Base-by-base conservation (phyloP, 2,797 vertebrate genomes). In the Lepus oiostolus region DNA sequence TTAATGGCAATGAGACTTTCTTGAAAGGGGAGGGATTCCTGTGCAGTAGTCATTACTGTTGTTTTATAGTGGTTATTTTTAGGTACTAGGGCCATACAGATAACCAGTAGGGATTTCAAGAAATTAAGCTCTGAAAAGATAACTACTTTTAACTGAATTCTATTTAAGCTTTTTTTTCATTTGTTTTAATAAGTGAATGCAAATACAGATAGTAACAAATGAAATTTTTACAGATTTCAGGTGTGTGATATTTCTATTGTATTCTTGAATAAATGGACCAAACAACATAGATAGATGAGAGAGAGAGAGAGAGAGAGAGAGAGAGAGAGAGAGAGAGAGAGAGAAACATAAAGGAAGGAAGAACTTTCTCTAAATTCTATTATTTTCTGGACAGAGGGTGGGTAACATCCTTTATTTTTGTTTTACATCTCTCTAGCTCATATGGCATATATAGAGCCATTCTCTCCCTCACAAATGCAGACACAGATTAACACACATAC, bases 1-100 rank as follows among this genome's bases (percentile, higher is more conserved):
- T 95, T 95, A 96, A 95, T 95, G 95, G 88, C 79, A 93, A 60
- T 32, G 11, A 38, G 19, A 84, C 6, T 60, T 80, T 79, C 60
- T 58, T 93, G 75, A 9, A 52, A 35, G 7, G 1, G 13, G 35
- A 54, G 24, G 17, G 7, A 26, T 85, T 72, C 11, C 38, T 74
- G 19, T 28, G 28, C n/a, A 85, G 13, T 35, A 52, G 2, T 50
- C 50, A 14, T 12, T 76, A 54, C 21, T 68, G 21, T 38, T 60
- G 42, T 11, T 75, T 63, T 38, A 58, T 28, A 75, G 22, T 17
- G 35, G 94, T 88, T 91, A 71, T 50, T 79, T 76, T 80, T 42
- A 82, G 89, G 22, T 87, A 38, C 87, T 95, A 91, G 28, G 5
- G 83, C 67, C 32, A 93, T 82, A 94, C 85, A 79, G 74, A 92